Evolutionary conservation across 1,140 invertebrate species (phyloP), one percentile per base, ranked within the genome.

Genomic region (Procambarus clarkii): DNA sequence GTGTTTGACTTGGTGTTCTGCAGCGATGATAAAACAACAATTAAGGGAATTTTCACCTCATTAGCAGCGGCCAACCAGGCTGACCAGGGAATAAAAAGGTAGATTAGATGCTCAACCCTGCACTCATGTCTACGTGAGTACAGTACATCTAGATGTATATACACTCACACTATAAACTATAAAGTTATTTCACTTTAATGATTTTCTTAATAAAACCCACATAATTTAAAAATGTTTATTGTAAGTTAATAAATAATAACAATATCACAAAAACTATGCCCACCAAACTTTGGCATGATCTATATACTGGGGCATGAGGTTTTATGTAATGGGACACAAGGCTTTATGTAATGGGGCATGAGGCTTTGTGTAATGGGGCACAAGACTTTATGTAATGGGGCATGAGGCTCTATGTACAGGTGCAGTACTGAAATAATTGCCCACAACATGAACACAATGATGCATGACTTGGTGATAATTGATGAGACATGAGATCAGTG

Each of bases 201-300:
- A 54, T 54, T 54, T 54, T 54, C 13, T 54, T 54, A 54, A 86
- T 48, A 86, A 76, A 13, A 76, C 21, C 50, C 46, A 21, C 4
- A 76, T n/a, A 5, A 76, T 54, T 85, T 71, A 21, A 54, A 82
- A 34, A 82, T 82, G 24, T 82, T 82, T 60, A 82, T 82, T 82
- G 24, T 60, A 50, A 24, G 24, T 18, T 58, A 82, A 82, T 82
- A 82, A 82, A 82, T 82, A 82, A 82, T 24, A 82, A 82, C 80
- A 82, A 82, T 82, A 82, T 82, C 80, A 82, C 80, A 82, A 24
- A 58, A 82, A 44, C 80, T 82, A 82, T 82, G 80, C 80, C 80
- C 80, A 82, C 69, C 80, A 82, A 50, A 82, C 80, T 82, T 82
- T 82, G 80, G 80, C 80, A 82, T 82, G 58, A 82, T 24, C 80